Evolutionary conservation across 2,888 invertebrate species (phyloP), one percentile per base, ranked within the genome.

Genomic region (Zaprionus bogoriensis): DNA sequence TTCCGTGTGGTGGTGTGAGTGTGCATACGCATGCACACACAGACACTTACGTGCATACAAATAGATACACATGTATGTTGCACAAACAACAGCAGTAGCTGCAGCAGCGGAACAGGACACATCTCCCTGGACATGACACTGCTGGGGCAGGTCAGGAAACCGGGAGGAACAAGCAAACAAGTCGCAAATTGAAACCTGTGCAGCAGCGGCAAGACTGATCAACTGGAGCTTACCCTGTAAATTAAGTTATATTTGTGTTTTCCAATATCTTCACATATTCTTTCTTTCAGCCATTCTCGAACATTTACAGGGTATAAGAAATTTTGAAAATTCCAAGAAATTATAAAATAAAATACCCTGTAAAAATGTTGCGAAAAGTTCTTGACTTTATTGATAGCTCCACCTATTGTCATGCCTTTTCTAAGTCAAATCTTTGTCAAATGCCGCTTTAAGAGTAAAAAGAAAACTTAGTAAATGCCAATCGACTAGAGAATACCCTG

Each of bases 101-200:
- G 50, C 45, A 30, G 52, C 36, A 47, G 12, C 23, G 50, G 48
- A 62, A 55, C 66, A 48, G 61, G 44, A 50, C 22, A 55, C 41
- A 59, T 39, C 46, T 57, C 55, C 46, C 32, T 38, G 48, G 48
- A 51, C 39, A 39, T 17, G 28, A 7, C 39, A 48, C 39, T 50
- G 60, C n/a, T 53, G 10, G 39, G 38, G 38, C 62, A 52, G 52
- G 45, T 55, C 50, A 64, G 66, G 17, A 25, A 22, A 28, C 27
- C 22, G 25, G 17, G 42, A 23, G 57, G 47, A 65, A 12, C 60
- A 30, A 58, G 52, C 61, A 67, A 70, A 67, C 61, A 78, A 82
- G 70, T 78, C 63, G 79, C 70, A 87, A 87, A 87, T 81, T 81
- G 76, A 86, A 81, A 81, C 60, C 64, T 53, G 39, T 23, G n/a